phyloP scores from a whole-genome alignment of 2,113 vertebrate genomes.

The Actenoides hombroni region DNA sequence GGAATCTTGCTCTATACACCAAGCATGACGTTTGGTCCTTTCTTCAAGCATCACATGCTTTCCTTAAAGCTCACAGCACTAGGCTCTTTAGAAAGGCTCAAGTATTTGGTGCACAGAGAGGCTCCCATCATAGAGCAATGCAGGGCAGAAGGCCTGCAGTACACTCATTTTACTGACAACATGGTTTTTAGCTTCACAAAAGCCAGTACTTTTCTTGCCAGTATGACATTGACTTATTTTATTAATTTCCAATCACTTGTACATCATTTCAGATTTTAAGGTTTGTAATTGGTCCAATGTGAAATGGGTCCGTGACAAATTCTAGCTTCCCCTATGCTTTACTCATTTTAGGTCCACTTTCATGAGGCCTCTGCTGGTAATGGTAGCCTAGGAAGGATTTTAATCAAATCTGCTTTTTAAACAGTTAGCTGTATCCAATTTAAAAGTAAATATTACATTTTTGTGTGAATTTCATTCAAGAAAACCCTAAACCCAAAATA shows the following conservation, averaged over 20 bases:
- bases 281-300: background rate
- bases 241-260: background rate
- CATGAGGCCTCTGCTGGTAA: background rate
- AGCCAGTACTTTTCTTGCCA: background rate
- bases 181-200: background rate
- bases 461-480: background rate
- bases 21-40: background rate
- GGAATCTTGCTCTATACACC: background rate
- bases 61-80: background rate
- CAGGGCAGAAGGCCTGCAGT: background rate
- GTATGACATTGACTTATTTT: background rate
- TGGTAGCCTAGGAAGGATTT: background rate
- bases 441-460: background rate
- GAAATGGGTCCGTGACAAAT: background rate
- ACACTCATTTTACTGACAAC: background rate
- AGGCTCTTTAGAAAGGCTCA: background rate
- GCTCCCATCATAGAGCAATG: background rate
- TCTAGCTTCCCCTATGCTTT: background rate
- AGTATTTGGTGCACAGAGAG: background rate
- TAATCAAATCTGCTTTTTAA: conserved; percentile 7
- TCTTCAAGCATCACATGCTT: background rate
- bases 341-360: background rate
- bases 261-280: background rate
- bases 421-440: background rate
- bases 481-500: background rate